These are phyloP conservation scores for Morpho helenor DNA, from an alignment of 2,888 invertebrate genomes.

Conservation along the genomic window DNA sequence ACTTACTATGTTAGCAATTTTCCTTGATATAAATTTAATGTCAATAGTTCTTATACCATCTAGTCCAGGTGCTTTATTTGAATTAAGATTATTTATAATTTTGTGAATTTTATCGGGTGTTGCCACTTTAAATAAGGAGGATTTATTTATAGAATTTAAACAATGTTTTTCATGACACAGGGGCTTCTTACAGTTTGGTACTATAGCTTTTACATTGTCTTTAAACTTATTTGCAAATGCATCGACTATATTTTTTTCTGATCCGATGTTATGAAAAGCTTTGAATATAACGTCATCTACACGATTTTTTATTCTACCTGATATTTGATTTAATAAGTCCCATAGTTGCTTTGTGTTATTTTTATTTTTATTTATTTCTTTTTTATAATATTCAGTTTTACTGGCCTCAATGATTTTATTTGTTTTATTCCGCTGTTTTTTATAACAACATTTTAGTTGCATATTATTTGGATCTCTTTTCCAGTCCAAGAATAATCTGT, in stretches of 20 bases:
- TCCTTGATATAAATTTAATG: too few relatives aligned
- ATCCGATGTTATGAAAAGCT: slow-evolving; percentile 7
- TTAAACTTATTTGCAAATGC: slow-evolving; percentile 4
- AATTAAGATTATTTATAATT: slow-evolving; percentile 20
- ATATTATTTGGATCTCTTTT: slow-evolving; percentile 3
- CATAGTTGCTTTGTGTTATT: slow-evolving; percentile 15
- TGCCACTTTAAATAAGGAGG: slow-evolving; percentile 10
- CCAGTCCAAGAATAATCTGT: not conserved
- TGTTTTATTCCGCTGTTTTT: slow-evolving; percentile 17
- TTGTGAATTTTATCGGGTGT: slow-evolving; percentile 3
- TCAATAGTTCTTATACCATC: slow-evolving; percentile 1
- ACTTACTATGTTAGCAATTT: too few relatives aligned
- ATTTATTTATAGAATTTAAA: slow-evolving; percentile 1
- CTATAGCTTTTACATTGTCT: slow-evolving; percentile 1
- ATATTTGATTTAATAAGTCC: slow-evolving; percentile 15
- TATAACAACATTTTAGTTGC: slow-evolving; percentile 12
- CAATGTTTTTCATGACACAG: not conserved
- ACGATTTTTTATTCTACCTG: slow-evolving; percentile 9
- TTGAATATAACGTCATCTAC: slow-evolving; percentile 15
- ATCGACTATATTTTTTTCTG: not conserved
- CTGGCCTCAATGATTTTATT: slow-evolving; percentile 9
- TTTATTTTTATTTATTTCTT: slow-evolving; percentile 6
- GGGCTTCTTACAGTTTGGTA: slow-evolving; percentile 9
- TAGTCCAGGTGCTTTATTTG: slow-evolving; percentile 22
- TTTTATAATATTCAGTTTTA: slow-evolving; percentile 15